Conservation (phyloP, 2,888 invertebrate genomes). For the Altica lythri region DNA sequence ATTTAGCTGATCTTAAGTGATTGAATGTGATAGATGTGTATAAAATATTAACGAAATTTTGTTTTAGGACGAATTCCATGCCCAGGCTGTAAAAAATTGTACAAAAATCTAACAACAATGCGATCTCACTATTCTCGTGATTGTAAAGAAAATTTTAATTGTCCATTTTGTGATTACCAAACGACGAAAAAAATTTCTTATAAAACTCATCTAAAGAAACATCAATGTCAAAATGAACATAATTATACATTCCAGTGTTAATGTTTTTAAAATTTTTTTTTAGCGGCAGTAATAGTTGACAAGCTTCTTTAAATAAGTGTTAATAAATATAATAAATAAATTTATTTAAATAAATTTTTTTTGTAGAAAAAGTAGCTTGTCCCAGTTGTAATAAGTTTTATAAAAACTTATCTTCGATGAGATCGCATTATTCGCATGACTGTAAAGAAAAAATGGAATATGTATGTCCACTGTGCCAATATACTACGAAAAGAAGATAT, state of each 20-base stretch:
- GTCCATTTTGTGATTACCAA: conserved; percentile 23
- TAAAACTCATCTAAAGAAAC: conserved; percentile 19
- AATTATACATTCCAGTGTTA: background rate
- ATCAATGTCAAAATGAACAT: background rate
- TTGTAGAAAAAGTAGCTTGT: background rate
- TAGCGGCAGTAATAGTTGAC: too few relatives aligned
- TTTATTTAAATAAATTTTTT: background rate
- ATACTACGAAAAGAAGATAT: conserved; percentile 29
- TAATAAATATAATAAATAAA: too few relatives aligned
- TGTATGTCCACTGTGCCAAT: conserved; percentile 24
- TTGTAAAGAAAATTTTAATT: conserved; percentile 23
- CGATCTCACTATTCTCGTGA: conserved; percentile 28
- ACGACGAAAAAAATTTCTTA: conserved; percentile 25
- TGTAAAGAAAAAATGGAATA: conserved; percentile 28
- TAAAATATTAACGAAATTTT: too few relatives aligned
- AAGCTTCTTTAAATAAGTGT: too few relatives aligned
- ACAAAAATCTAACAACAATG: conserved; percentile 29
- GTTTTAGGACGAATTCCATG: conserved; percentile 16
- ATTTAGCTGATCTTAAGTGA: too few relatives aligned
- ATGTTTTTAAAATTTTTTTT: too few relatives aligned
- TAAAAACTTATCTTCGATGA: conserved; percentile 29
- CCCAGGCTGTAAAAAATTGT: conserved; percentile 27
- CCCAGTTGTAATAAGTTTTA: conserved; percentile 31
- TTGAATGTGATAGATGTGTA: too few relatives aligned
- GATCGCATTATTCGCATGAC: conserved; percentile 31